Conservation (phyloP, 2,888 invertebrate species). For the Folsomia manolachei region DNA sequence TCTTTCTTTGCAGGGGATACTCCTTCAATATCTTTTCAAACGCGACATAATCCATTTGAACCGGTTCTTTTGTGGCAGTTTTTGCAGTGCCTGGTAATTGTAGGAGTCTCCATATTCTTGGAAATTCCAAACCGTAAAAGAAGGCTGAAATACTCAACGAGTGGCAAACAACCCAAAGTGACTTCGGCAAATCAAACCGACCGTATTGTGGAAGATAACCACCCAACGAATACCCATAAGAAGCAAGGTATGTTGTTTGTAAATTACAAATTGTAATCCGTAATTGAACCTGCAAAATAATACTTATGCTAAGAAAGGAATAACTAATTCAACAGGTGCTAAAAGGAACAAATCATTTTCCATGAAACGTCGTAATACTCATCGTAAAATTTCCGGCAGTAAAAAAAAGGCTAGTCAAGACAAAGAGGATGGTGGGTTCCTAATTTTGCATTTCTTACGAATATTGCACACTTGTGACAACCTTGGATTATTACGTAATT, state of each 20-base stretch:
- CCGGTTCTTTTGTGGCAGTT: conserved; percentile 48
- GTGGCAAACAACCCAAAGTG: background rate
- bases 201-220: background rate
- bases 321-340: no score
- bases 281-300: no score
- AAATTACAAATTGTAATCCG: conserved; percentile 11
- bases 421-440: no score
- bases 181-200: no score
- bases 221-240: background rate
- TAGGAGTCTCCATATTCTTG: conserved; percentile 33
- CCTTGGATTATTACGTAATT: no score
- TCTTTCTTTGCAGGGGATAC: conserved; percentile 28
- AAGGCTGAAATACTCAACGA: background rate
- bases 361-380: no score
- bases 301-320: no score
- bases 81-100: conserved; percentile 41
- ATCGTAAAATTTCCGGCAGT: no score
- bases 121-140: conserved; percentile 33
- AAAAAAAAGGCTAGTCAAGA: no score
- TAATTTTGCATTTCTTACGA: no score
- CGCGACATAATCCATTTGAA: conserved; percentile 46
- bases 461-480: no score
- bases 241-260: background rate
- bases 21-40: conserved; percentile 44
- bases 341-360: no score